Percentiles rank a stretch among this genome's conserved stretches.
These are phyloP conservation scores for Microplitis mediator DNA, from an alignment of 1,140 invertebrate species.

Conservation along the genomic window DNA sequence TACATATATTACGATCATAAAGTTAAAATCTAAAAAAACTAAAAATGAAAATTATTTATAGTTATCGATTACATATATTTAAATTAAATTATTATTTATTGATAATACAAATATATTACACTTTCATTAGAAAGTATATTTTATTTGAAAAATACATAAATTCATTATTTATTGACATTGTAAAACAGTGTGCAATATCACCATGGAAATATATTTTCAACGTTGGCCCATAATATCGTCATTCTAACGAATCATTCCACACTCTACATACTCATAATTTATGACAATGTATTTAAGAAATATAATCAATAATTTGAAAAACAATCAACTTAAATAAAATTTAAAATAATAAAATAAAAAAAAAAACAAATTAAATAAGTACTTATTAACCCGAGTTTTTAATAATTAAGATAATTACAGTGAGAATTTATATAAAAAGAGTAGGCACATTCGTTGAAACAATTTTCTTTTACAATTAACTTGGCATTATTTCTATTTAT, in stretches of 20 bases:
- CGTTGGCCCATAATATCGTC: background rate
- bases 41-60: background rate
- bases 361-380: too few relatives aligned
- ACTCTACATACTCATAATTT: too few relatives aligned
- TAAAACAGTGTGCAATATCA: background rate
- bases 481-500: background rate
- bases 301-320: too few relatives aligned
- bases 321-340: too few relatives aligned
- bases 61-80: background rate
- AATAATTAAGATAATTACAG: too few relatives aligned
- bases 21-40: too few relatives aligned
- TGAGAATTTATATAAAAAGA: constrained; percentile 7
- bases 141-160: constrained; percentile 41
- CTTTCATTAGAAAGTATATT: constrained; percentile 43
- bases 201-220: background rate
- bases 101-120: constrained; percentile 52
- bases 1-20: too few relatives aligned
- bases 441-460: constrained; percentile 14
- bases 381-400: too few relatives aligned
- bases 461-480: constrained; percentile 7
- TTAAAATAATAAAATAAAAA: too few relatives aligned
- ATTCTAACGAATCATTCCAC: background rate
- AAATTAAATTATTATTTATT: constrained; percentile 28
- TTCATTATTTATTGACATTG: constrained; percentile 19
- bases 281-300: too few relatives aligned